These are phyloP conservation scores for Pachliopta kotzebuea DNA, from an alignment of 2,888 invertebrate genomes.

Conservation along the genomic window DNA sequence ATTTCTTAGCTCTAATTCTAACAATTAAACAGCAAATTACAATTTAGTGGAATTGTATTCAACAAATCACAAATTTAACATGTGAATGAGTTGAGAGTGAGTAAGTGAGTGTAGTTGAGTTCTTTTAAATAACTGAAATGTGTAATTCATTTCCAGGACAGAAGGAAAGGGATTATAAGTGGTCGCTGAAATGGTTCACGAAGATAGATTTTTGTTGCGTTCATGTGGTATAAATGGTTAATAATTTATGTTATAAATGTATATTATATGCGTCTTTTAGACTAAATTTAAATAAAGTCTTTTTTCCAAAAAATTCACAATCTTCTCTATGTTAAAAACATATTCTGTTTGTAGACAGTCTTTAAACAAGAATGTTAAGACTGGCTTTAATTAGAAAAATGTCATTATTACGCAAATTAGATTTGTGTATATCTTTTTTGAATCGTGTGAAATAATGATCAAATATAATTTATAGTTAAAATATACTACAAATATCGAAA, in stretches of 20 bases:
- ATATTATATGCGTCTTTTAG: too few species aligned
- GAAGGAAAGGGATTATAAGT: not conserved
- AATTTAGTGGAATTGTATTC: not conserved
- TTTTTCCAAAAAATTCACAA: too few species aligned
- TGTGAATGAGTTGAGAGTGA: too few species aligned
- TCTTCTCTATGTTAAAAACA: too few species aligned
- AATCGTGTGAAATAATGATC: not conserved
- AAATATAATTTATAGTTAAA: not conserved
- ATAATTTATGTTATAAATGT: too few species aligned
- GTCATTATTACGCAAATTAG: too few species aligned
- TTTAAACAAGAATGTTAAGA: too few species aligned
- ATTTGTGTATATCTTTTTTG: not conserved
- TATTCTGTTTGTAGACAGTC: too few species aligned
- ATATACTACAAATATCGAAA: not conserved
- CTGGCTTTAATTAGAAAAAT: too few species aligned
- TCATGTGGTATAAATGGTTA: not conserved
- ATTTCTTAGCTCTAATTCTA: not conserved
- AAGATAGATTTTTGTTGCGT: not conserved
- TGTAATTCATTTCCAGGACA: not conserved
- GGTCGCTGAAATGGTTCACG: not conserved
- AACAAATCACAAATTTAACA: conserved; percentile 1
- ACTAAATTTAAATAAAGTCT: too few species aligned
- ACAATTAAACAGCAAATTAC: too few species aligned
- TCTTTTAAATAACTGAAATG: not conserved
- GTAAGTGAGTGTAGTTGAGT: too few species aligned